phyloP scores from a whole-genome alignment of 2,797 vertebrate genomes.

The Hylomyscus alleni region DNA sequence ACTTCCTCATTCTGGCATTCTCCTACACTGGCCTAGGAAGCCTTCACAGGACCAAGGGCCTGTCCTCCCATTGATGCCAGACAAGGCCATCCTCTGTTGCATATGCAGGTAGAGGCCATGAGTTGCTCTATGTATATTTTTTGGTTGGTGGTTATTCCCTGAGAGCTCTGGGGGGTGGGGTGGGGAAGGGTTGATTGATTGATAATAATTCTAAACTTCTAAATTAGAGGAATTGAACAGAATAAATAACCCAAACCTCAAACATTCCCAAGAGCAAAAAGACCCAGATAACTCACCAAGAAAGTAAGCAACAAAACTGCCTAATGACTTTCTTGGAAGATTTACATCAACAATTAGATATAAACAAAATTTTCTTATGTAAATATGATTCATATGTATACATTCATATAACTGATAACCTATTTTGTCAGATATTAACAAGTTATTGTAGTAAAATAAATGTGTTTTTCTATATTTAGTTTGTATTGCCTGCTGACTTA shows the following conservation, averaged over 20 bases:
- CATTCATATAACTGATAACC: not conserved
- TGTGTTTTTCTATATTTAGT: not conserved
- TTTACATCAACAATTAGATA: not conserved
- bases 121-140: too few species aligned
- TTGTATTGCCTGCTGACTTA: not conserved
- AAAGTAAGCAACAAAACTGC: not conserved
- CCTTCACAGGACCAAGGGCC: too few species aligned
- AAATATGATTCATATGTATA: not conserved
- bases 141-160: too few species aligned
- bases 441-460: rapidly evolving
- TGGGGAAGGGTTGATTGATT: too few species aligned
- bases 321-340: not conserved
- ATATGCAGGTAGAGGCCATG: too few species aligned
- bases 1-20: too few species aligned
- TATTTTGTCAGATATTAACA: not conserved
- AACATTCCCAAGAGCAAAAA: not conserved
- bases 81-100: too few species aligned
- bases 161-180: too few species aligned
- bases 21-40: too few species aligned
- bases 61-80: too few species aligned
- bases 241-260: not conserved
- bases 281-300: not conserved
- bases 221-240: not conserved
- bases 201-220: not conserved
- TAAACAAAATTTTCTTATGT: not conserved